Evolutionary conservation across 2,113 vertebrate species (phyloP).

Genomic region (Myodes glareolus): DNA sequence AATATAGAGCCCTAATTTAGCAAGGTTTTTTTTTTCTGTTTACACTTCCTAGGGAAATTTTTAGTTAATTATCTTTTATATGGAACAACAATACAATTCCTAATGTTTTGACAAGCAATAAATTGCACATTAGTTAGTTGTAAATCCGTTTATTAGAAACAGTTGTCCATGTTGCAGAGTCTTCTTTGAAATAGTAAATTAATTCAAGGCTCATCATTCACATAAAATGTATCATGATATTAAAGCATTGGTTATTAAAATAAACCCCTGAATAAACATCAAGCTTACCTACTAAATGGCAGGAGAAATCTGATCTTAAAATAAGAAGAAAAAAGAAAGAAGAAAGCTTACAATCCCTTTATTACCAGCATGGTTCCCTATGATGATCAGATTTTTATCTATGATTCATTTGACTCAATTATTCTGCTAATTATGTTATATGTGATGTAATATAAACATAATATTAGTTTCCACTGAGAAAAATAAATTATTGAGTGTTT

Average conservation of each 20-base stretch:
- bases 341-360: slow-evolving; percentile 68
- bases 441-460: slow-evolving; percentile 77
- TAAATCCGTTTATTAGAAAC: slow-evolving; percentile 85
- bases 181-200: slow-evolving; percentile 81
- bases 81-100: slow-evolving; percentile 79
- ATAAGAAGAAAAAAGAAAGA: slow-evolving; percentile 81
- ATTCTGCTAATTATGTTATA: slow-evolving; percentile 81
- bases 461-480: slow-evolving; percentile 78
- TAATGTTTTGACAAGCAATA: slow-evolving; percentile 85
- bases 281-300: slow-evolving; percentile 48
- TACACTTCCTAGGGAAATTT: slow-evolving; percentile 69
- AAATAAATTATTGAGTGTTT: slow-evolving; percentile 72
- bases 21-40: slow-evolving; percentile 52
- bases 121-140: slow-evolving; percentile 83
- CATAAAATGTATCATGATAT: slow-evolving; percentile 79
- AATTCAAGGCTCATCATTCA: slow-evolving; percentile 82
- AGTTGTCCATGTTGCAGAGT: slow-evolving; percentile 82
- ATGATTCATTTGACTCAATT: slow-evolving; percentile 83
- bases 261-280: slow-evolving; percentile 47
- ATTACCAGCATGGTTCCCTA: slow-evolving; percentile 72
- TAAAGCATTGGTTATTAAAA: slow-evolving; percentile 76
- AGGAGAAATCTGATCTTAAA: slow-evolving; percentile 63
- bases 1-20: slow-evolving; percentile 60
- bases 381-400: slow-evolving; percentile 83
- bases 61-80: slow-evolving; percentile 82